Conservation (phyloP, 1,140 invertebrate genomes). For the Psilanteris sp. region DNA sequence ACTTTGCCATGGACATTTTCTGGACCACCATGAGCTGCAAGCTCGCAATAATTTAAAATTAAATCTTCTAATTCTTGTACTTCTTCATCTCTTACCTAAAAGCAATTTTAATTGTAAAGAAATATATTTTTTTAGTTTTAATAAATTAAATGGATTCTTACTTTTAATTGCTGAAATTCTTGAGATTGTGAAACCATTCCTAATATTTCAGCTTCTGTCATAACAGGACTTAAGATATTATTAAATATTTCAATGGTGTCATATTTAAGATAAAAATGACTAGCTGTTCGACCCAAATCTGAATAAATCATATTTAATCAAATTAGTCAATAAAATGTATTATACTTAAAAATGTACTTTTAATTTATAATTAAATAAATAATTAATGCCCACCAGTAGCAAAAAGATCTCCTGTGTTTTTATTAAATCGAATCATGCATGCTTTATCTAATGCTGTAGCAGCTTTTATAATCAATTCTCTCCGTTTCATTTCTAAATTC, state of each 20-base stretch:
- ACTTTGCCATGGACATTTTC: conserved; percentile 98
- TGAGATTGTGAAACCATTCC: conserved; percentile 93
- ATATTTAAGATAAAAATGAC: conserved; percentile 98
- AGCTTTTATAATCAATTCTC: conserved; percentile 88
- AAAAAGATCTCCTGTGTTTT: conserved; percentile 89
- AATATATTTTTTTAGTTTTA: too few relatives aligned
- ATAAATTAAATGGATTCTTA: too few relatives aligned
- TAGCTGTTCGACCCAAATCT: conserved; percentile 97
- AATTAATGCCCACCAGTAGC: conserved; percentile 82
- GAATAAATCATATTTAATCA: conserved; percentile 53
- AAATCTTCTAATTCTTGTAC: conserved; percentile 92
- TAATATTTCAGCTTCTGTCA: conserved; percentile 93
- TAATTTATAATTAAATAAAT: conserved; percentile 6
- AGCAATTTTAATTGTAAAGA: too few relatives aligned
- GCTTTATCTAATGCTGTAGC: conserved; percentile 94
- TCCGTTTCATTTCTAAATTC: conserved; percentile 85
- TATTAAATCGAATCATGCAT: conserved; percentile 95
- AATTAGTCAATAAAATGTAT: neutral
- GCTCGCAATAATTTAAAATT: conserved; percentile 85
- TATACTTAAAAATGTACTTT: conserved; percentile 3
- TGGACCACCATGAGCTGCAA: conserved; percentile 87
- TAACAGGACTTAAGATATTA: conserved; percentile 86
- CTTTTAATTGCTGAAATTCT: conserved; percentile 98
- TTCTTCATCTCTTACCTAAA: conserved; percentile 95
- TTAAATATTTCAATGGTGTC: conserved; percentile 97